Evolutionary conservation across 2,797 vertebrate species (phyloP).

Genomic region (Podarcis lilfordi): DNA sequence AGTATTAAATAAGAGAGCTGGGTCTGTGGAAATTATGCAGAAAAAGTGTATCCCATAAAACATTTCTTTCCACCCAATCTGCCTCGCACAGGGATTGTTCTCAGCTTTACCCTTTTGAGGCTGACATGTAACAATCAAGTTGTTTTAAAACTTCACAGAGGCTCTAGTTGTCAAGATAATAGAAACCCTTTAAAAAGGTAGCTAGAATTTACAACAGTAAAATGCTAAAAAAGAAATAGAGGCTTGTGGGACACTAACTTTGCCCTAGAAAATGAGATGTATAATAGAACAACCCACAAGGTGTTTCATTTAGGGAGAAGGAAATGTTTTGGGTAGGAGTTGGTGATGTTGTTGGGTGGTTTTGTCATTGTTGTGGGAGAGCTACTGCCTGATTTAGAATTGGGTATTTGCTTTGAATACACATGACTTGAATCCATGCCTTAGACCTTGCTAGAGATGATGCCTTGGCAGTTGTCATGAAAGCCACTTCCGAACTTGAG

Average conservation of each 20-base stretch:
- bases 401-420: slow-evolving; percentile 25
- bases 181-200: slow-evolving; percentile 22
- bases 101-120: slow-evolving; percentile 32
- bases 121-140: slow-evolving; percentile 8
- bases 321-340: neutral
- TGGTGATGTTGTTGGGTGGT: slow-evolving; percentile 16
- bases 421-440: slow-evolving; percentile 46
- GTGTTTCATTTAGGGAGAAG: neutral
- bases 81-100: fast-evolving
- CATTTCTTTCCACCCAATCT: neutral
- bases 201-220: slow-evolving; percentile 49
- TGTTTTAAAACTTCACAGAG: slow-evolving; percentile 34
- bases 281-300: slow-evolving; percentile 43
- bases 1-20: neutral
- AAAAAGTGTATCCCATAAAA: neutral
- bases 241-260: neutral
- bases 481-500: no score
- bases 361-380: neutral
- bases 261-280: slow-evolving; percentile 39
- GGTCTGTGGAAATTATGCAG: slow-evolving; percentile 19
- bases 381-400: neutral
- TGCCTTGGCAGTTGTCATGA: slow-evolving; percentile 33
- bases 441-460: neutral
- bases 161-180: slow-evolving; percentile 15
- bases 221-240: slow-evolving; percentile 7